phyloP scores from a whole-genome alignment of 2,113 vertebrate species.

The Nothobranchius furzeri region DNA sequence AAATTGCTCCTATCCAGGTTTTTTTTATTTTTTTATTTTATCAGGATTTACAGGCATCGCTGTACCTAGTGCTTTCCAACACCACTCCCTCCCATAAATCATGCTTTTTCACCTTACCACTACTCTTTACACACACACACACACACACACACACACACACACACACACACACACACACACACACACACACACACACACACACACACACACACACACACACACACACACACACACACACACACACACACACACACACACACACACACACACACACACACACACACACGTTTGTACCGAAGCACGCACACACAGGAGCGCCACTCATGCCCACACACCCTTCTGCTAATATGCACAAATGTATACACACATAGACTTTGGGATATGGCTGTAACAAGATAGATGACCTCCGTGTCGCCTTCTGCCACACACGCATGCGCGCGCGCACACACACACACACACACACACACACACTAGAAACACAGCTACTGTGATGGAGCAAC shows the following conservation, averaged over 20 bases:
- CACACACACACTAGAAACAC: constrained; percentile 16
- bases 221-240: constrained; percentile 10
- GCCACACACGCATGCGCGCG: constrained; percentile 41
- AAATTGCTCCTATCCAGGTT: constrained; percentile 83
- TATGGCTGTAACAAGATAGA: constrained; percentile 73
- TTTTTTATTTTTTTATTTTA: constrained; percentile 76
- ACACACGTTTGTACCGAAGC: neutral
- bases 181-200: constrained; percentile 17
- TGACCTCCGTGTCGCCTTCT: constrained; percentile 66
- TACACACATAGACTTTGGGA: constrained; percentile 61
- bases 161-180: constrained; percentile 23
- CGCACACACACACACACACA: constrained; percentile 3
- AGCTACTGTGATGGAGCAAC: constrained; percentile 64
- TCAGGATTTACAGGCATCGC: constrained; percentile 80
- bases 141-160: constrained; percentile 1
- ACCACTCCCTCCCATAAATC: constrained; percentile 80
- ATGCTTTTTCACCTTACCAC: constrained; percentile 56
- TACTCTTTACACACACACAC: constrained; percentile 24
- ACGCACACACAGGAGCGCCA: constrained; percentile 30
- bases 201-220: constrained; percentile 19
- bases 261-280: constrained; percentile 25
- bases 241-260: constrained; percentile 14
- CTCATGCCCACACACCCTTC: constrained; percentile 18
- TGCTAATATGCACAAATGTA: constrained; percentile 23
- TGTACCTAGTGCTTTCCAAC: constrained; percentile 70